phyloP scores from a whole-genome alignment of 2,113 vertebrate species.

The Larimichthys polyactis region DNA sequence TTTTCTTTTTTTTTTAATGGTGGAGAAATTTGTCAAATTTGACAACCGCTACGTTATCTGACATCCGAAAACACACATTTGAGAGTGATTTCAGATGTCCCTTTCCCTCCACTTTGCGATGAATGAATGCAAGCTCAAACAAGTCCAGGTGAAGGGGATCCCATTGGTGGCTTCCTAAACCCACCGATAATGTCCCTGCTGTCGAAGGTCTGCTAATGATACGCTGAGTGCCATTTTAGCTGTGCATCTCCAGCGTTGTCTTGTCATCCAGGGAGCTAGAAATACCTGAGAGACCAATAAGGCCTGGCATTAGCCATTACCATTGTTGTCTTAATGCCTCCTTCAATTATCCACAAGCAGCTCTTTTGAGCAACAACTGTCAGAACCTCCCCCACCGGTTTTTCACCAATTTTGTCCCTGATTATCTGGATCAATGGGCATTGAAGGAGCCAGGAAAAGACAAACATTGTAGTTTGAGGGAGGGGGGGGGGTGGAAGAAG shows the following conservation, averaged over 20 bases:
- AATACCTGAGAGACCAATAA: conserved; percentile 66
- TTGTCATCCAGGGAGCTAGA: conserved; percentile 54
- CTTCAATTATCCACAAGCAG: conserved; percentile 77
- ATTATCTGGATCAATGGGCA: conserved; percentile 80
- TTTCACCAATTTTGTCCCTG: conserved; percentile 71
- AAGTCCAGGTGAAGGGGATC: conserved; percentile 45
- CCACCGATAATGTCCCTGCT: conserved; percentile 56
- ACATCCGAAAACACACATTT: conserved; percentile 12
- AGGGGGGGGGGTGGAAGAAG: conserved; percentile 20
- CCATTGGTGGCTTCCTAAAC: conserved; percentile 57
- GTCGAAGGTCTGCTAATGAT: conserved; percentile 59
- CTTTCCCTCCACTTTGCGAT: neutral
- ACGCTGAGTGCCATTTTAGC: conserved; percentile 61
- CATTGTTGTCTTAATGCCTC: conserved; percentile 76
- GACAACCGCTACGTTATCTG: neutral
- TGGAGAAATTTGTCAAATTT: neutral
- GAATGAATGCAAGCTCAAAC: conserved; percentile 62
- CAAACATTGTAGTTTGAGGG: conserved; percentile 63
- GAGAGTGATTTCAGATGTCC: conserved; percentile 2
- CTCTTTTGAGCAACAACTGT: conserved; percentile 71
- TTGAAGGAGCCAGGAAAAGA: conserved; percentile 71
- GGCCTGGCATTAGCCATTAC: conserved; percentile 60
- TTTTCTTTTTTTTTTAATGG: no score
- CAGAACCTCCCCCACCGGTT: conserved; percentile 61
- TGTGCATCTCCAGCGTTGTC: conserved; percentile 51